Evolutionary conservation across 2,113 vertebrate species (phyloP), one percentile per base, ranked within the genome.

Genomic region (Cervus canadensis): DNA sequence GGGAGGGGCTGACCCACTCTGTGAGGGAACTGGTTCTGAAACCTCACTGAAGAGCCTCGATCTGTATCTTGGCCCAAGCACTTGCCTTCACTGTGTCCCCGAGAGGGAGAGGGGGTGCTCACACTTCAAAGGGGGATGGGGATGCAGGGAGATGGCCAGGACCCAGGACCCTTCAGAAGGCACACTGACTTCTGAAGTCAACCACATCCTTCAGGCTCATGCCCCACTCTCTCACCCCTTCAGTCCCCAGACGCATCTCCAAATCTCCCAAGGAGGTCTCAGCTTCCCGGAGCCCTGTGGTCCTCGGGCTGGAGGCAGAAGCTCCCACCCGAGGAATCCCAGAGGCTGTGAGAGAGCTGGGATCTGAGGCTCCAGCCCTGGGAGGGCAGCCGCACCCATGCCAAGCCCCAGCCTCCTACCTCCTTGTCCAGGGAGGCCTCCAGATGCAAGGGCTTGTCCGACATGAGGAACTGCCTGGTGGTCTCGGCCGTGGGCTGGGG

Each of bases 381-480:
- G 52, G 0, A 16, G 54, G 52, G 50, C n/a, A 56, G 43, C 40
- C 1, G 25, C 36, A 33, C 4, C 59, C 60, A 36, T 43, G 10
- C 52, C 25, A 19, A 17, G 23, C 7, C 79, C 3, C 4, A 88
- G 19, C 30, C 62, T 48, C 96, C 98, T 96, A 99, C 99, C 99
- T 99, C 99, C 97, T 99, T 99, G 98, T 99, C 99, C 98, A 99
- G 98, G 0, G 99, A 99, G 0, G 99, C 99, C 97, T 99, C 99
- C 33, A 99, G 98, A 92, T 99, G 99, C 97, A 99, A 98, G 0
- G 99, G 99, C 92, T 99, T 99, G 98, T 99, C 99, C 0, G 99
- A 99, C 99, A 99, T 99, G 91, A 99, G 99, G 98, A 99, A 99
- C 98, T 99, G 99, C 40, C 99, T 97, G 45, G 99, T 99, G 96